Evolutionary conservation across 2,888 invertebrate species (phyloP), one percentile per base, ranked within the genome.

Genomic region (Resseliella maxima): DNA sequence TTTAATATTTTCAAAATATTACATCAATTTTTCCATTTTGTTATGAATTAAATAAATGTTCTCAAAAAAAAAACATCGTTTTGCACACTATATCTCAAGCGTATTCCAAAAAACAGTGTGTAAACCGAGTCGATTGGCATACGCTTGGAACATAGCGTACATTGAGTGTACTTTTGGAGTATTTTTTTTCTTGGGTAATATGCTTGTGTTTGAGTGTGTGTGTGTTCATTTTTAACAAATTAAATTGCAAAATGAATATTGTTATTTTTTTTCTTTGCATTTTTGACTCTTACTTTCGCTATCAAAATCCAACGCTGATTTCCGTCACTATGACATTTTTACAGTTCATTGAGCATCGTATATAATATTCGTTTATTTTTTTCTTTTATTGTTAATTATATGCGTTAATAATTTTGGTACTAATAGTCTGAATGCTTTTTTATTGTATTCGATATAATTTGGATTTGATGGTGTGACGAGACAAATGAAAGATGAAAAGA

Each of bases 261-360:
- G 15, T 50, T 50, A 6, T 2, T 41, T 15, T 18, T 6, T n/a
- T n/a, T n/a, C n/a, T n/a, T n/a, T n/a, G n/a, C n/a, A 8, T 15
- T 50, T 50, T 50, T 18, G 18, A 18, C 18, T 15, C 18, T 50
- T 35, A 72, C 72, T 31, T 31, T 72, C 72, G 31, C 72, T 72
- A 27, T 12, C 35, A 35, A 27, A 35, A 8, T 24, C 72, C 18
- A 15, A 72, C 72, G n/a, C n/a, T 1, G 72, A 72, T 72, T 72
- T 59, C 12, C 3, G 59, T 24, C 59, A 41, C 41, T 12, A 3
- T 72, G 72, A 72, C 72, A 72, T 72, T 72, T 59, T 10, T 18
- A 72, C 72, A 72, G 72, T 72, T 72, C 31, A 72, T 72, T 72
- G 31, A 12, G 31, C 72, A 2, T 72, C 72, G 31, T 72, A 72